Base-by-base conservation (phyloP, 2,888 invertebrate species). In the Cataglyphis albicans region DNA sequence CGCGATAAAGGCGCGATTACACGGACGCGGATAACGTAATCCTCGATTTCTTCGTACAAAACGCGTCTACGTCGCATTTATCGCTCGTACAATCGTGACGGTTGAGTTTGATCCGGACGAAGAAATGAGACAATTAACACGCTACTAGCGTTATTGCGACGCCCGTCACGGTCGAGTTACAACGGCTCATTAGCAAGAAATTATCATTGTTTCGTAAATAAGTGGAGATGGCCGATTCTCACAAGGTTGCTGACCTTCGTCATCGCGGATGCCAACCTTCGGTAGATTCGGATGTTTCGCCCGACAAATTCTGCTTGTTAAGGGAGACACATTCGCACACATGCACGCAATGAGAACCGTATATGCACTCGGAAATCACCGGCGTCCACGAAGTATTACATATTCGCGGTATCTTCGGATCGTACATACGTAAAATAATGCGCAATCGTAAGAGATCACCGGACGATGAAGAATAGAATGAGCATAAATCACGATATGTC, bases 371-470 rank as follows among this genome's bases (percentile, higher is more conserved):
- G 83, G 82, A 84, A 84, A 84, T 73, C 74, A 25, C 76, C 29
- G 48, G 32, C 48, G 59, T 65, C 18, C 44, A 73, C 32, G 63
- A 59, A 68, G 63, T 64, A 64, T 65, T 48, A 81, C n/a, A 73
- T 65, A 67, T 38, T 76, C 38, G n/a, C 12, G 55, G n/a, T 5
- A 41, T 29, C 67, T 18, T 38, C 7, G 55, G 41, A 55, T 38
- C 21, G 64, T n/a, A 32, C 25, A 38, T 41, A 38, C 29, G 38
- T 44, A 21, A 67, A 64, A 15, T n/a, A 78, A 80, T 48, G 25
- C 38, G 64, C 44, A 64, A 74, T 75, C 86, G 81, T 86, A 88
- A 70, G 84, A 88, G 83, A 65, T 74, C 52, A 29, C 55, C 65
- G 10, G 78, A 41, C 80, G 61, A 67, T 59, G 84, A 67, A 67